Evolutionary conservation across 2,113 vertebrate genomes (phyloP), one percentile per base, ranked within the genome.

Genomic region (Periophthalmus modestus): DNA sequence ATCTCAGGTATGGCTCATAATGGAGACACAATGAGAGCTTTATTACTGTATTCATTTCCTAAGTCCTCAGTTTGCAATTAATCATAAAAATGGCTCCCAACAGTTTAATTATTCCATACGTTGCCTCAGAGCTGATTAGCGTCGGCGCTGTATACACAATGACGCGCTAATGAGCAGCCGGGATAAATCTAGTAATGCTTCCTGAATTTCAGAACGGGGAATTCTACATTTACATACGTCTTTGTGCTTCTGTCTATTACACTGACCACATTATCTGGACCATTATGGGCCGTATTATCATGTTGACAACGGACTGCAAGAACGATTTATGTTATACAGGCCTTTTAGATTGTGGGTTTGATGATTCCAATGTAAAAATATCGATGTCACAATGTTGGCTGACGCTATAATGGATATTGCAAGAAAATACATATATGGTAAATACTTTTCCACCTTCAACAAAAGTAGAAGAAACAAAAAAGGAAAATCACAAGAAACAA

Each of bases 121-220:
- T 83, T 85, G 82, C 66, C 54, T 81, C 79, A 74, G 89, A 88
- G 88, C 86, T 91, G 86, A 91, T 92, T 69, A 91, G 78, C 78
- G 72, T 34, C 78, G 61, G 75, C 47, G 5, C 43, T 57, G 21
- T 80, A 81, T 58, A 75, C 61, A 85, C 80, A 83, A 74, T 85
- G 71, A 89, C 78, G 75, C 72, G 74, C 86, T 88, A 88, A 90
- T 85, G 81, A 88, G 74, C 67, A 34, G 74, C 75, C 83, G 70
- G 77, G 78, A 85, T 69, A 76, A 81, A 85, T 83, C 77, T 82
- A 81, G 83, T 87, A 80, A 81, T 87, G 46, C 46, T 84, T 68
- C 75, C 54, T 7, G 68, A 81, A 86, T 88, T 48, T 79, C 75
- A 67, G 43, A 81, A 83, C 33, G 39, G 84, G 79, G 83, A 89